phyloP scores from a whole-genome alignment of 1,140 invertebrate species.

The Bombus cullumanus region DNA sequence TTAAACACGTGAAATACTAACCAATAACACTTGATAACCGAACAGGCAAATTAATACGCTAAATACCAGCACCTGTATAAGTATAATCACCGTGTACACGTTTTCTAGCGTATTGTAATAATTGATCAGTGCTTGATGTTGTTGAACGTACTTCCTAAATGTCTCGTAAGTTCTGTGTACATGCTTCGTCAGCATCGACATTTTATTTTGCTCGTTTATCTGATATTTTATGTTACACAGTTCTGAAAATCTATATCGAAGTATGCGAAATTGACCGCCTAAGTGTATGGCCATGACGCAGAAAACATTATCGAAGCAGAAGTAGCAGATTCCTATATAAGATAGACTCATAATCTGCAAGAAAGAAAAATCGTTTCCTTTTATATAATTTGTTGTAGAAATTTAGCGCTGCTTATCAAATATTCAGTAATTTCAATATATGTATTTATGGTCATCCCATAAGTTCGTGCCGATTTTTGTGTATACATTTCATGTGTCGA shows the following conservation, averaged over 20 bases:
- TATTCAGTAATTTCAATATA: not conserved
- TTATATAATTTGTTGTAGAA: not conserved
- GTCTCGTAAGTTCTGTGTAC: not conserved
- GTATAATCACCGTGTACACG: constrained; percentile 52
- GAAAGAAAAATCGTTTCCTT: not conserved
- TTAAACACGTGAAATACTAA: not conserved
- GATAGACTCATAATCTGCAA: constrained; percentile 47
- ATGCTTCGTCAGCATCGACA: fast-evolving
- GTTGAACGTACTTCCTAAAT: constrained; percentile 42
- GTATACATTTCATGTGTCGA: too few species aligned
- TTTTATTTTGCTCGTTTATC: not conserved
- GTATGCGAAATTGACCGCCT: constrained; percentile 65
- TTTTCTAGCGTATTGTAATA: constrained; percentile 49
- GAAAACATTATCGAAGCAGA: constrained; percentile 68
- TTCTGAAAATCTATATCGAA: constrained; percentile 33
- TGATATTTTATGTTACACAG: not conserved
- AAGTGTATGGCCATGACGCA: constrained; percentile 61
- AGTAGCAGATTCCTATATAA: constrained; percentile 58
- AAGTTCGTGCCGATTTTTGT: too few species aligned
- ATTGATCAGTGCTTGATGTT: constrained; percentile 52
- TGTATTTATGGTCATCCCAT: too few species aligned
- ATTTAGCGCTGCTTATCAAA: not conserved
- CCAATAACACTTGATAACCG: constrained; percentile 56
- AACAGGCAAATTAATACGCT: constrained; percentile 64
- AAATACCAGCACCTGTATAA: constrained; percentile 61